A percentile compares a stretch with the other conserved stretches of the same genome.
These are phyloP conservation scores for Byasa hedistus DNA, from an alignment of 2,888 invertebrate species.

Conservation along the genomic window DNA sequence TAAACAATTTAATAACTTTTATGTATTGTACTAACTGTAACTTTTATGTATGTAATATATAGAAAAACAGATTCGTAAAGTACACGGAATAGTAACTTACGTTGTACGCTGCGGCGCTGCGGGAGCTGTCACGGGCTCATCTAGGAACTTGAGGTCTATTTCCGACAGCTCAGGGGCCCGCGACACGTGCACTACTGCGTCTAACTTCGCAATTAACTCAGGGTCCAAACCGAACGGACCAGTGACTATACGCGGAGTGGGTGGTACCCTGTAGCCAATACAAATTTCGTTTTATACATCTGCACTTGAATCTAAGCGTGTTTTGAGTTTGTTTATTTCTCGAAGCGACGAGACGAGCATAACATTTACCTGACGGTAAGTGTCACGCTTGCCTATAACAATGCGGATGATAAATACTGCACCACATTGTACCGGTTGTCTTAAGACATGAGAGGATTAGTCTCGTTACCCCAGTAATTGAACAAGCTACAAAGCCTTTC, in stretches of 20 bases:
- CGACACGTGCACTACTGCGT: conserved; percentile 70
- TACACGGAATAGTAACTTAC: not conserved
- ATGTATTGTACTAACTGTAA: too few relatives aligned
- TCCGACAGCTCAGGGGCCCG: conserved; percentile 58
- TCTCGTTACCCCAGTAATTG: too few relatives aligned
- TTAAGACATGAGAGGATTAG: too few relatives aligned
- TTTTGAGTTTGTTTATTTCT: too few relatives aligned
- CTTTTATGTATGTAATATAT: too few relatives aligned
- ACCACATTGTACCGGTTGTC: too few relatives aligned
- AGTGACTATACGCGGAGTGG: conserved; percentile 72
- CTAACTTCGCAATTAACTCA: conserved; percentile 84
- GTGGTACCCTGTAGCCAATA: conserved; percentile 53
- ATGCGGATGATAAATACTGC: too few relatives aligned
- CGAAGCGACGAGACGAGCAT: too few relatives aligned
- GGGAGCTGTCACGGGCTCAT: conserved; percentile 66
- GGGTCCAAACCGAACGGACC: conserved; percentile 91
- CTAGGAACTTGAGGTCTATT: conserved; percentile 74
- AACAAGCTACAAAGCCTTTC: too few relatives aligned
- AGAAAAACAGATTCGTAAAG: not conserved
- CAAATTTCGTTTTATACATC: not conserved
- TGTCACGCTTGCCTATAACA: too few relatives aligned
- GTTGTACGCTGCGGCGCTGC: conserved; percentile 35
- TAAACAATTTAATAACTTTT: too few relatives aligned
- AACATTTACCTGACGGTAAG: too few relatives aligned
- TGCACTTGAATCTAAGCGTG: not conserved